Evolutionary conservation across 2,113 vertebrate genomes (phyloP), one percentile per base, ranked within the genome.

Genomic region (Panurus biarmicus): DNA sequence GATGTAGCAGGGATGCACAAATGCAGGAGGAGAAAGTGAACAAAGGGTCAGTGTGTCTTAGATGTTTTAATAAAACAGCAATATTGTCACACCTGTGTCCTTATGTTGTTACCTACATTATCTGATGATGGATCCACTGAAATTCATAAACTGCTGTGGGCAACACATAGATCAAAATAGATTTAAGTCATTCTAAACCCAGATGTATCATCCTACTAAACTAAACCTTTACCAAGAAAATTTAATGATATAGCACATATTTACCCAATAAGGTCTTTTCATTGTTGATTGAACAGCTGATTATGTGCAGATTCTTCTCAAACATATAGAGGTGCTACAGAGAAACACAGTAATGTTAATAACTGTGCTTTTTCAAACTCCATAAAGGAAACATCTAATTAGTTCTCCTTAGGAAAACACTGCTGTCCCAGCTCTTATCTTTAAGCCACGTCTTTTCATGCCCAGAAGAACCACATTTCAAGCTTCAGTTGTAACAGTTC

Each of bases 241-340:
- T 1, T 2, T 38, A 78, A 48, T 35, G 9, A 69, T 28, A 80
- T 75, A 82, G 80, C 20, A 47, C 14, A 17, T 89, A 93, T 98
- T 98, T 98, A 99, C 99, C 99, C 92, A 99, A 93, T 90, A 99
- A 97, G 0, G 99, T 99, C 96, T 97, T 99, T 93, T 99, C 99
- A 71, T 90, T 98, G 97, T 99, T 99, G 91, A 99, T 80, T 1
- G 99, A 99, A 89, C 99, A 99, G 96, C 99, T 99, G 98, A 98
- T 98, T 92, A 99, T 97, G 92, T 88, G 97, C 70, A 99, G 97
- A 93, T 98, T 98, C 97, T 98, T 98, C 97, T 99, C 99, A 97
- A 99, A 99, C 31, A 98, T 97, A 96, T 99, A 99, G 67, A 99
- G 97, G 83, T 98, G 98, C 99, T 99, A 91, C 29, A 89, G 95